Percentiles rank a stretch among this genome's conserved stretches.
Evolutionary conservation across 2,113 vertebrate genomes (phyloP).

Genomic region (Phalacrocorax brasilianus): DNA sequence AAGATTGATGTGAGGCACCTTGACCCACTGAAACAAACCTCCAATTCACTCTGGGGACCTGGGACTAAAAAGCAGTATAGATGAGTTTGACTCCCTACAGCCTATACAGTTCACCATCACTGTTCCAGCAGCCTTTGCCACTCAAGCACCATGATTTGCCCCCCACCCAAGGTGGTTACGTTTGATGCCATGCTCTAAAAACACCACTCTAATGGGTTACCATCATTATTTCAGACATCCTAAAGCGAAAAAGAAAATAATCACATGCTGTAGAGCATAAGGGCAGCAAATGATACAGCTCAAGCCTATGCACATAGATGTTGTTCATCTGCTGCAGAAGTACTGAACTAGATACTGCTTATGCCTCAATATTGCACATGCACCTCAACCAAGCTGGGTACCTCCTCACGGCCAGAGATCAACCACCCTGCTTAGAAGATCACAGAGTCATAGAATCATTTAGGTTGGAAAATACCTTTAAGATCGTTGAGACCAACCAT

Average conservation of each 20-base stretch:
- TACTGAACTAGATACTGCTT: not conserved
- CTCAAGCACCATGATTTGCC: not conserved
- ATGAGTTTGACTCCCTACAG: not conserved
- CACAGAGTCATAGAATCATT: too few relatives aligned
- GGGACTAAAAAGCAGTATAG: not conserved
- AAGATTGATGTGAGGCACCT: not conserved
- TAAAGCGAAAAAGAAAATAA: not conserved
- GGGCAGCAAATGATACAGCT: not conserved
- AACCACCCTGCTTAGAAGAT: not conserved
- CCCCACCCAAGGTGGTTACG: too few relatives aligned
- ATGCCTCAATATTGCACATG: not conserved
- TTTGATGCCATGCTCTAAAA: not conserved
- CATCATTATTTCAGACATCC: not conserved
- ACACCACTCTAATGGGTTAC: not conserved
- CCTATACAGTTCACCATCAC: not conserved
- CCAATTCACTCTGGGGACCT: not conserved
- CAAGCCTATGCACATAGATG: not conserved
- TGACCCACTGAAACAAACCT: not conserved
- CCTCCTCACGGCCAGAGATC: not conserved
- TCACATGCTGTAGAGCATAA: not conserved
- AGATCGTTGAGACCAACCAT: too few relatives aligned
- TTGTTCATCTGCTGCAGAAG: not conserved
- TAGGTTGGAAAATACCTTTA: too few relatives aligned
- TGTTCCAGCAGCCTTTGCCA: not conserved
- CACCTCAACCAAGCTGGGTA: not conserved